These are phyloP conservation scores for Emydocephalus ijimae DNA, from an alignment of 2,113 vertebrate species.

Conservation along the genomic window DNA sequence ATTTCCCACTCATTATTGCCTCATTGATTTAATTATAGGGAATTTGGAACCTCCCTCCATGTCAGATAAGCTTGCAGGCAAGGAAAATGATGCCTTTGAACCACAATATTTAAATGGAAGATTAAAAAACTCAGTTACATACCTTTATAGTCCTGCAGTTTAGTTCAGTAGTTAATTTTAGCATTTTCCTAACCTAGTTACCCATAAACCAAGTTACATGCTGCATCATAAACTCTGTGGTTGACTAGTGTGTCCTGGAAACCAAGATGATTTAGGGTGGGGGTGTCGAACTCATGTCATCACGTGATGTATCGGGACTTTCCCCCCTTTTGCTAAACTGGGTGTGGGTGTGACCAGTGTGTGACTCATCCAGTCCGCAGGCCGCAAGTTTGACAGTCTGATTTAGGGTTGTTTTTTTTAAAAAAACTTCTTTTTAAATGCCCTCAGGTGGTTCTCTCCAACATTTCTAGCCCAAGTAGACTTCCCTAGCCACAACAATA, in stretches of 20 bases:
- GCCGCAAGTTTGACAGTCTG: too few species aligned
- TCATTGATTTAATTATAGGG: not conserved
- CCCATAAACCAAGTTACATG: not conserved
- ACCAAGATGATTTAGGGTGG: not conserved
- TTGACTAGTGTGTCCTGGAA: not conserved
- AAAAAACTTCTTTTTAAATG: not conserved
- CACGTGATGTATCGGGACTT: too few species aligned
- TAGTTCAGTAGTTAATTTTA: not conserved
- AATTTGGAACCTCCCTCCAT: not conserved
- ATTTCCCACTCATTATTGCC: not conserved
- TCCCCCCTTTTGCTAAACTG: too few species aligned
- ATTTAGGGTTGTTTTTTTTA: not conserved
- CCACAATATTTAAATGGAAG: not conserved
- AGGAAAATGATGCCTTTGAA: not conserved
- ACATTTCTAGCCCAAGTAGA: not conserved
- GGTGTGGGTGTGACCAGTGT: rapidly evolving
- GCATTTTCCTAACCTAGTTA: not conserved
- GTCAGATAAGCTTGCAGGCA: not conserved
- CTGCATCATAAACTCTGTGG: not conserved
- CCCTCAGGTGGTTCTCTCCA: not conserved
- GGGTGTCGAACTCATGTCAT: too few species aligned
- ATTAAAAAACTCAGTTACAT: not conserved
- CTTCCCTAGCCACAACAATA: not conserved
- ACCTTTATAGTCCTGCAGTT: not conserved
- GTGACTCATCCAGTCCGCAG: too few species aligned